Percentiles rank a stretch among this genome's conserved stretches.
phyloP scores from a whole-genome alignment of 2,797 vertebrate species.

The Glyptemys insculpta region DNA sequence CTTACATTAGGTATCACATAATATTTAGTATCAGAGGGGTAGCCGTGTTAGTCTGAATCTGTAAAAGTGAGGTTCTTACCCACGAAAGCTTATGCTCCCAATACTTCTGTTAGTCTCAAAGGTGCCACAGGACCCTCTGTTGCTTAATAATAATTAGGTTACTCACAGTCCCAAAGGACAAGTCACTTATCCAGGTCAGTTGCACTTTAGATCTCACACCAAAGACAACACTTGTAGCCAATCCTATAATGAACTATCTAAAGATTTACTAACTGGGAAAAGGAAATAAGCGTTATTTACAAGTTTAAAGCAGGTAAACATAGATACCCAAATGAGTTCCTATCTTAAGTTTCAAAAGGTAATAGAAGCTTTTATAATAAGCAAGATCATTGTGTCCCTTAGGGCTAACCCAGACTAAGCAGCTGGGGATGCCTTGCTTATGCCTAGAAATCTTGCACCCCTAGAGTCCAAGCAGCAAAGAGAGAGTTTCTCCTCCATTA shows the following conservation, averaged over 20 bases:
- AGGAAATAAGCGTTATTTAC: neutral
- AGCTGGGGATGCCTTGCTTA: neutral
- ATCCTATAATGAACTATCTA: neutral
- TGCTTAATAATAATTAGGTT: neutral
- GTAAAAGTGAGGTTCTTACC: too few species aligned
- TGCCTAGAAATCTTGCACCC: neutral
- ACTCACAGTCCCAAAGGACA: neutral
- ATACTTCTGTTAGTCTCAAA: too few species aligned
- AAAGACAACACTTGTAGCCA: neutral
- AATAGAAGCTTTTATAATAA: neutral
- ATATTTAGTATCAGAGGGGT: too few species aligned
- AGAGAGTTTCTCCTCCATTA: neutral
- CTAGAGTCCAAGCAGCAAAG: neutral
- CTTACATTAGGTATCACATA: neutral
- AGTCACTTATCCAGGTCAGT: neutral
- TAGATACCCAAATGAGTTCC: neutral
- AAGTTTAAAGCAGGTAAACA: neutral
- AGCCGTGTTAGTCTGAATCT: too few species aligned
- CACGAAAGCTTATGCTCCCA: too few species aligned
- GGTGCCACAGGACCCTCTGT: too few species aligned
- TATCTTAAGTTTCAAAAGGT: neutral
- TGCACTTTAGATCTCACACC: neutral
- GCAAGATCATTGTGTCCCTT: neutral
- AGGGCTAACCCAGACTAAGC: neutral
- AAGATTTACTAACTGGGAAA: neutral